Evolutionary conservation across 1,140 invertebrate genomes (phyloP).

Genomic region (Platorchestia sp.): DNA sequence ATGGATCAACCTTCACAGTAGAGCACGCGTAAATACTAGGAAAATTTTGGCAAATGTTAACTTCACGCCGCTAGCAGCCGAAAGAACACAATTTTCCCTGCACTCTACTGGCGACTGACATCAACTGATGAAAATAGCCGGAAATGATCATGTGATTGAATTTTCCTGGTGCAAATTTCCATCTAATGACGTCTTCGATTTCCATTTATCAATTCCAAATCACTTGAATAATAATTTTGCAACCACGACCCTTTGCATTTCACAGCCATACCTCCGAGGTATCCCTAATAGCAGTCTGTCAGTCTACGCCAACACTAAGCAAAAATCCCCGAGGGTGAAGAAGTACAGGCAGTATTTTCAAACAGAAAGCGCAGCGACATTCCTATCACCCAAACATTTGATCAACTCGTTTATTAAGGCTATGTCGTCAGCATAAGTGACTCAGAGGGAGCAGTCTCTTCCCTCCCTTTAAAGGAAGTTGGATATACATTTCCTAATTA

Average conservation of each 20-base stretch:
- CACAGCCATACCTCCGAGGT: too few relatives aligned
- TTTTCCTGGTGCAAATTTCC: too few relatives aligned
- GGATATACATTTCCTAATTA: not conserved
- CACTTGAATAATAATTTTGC: not conserved
- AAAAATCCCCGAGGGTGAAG: not conserved
- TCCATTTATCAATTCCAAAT: not conserved
- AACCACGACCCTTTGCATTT: not conserved
- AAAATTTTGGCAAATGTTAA: not conserved
- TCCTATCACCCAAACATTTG: not conserved
- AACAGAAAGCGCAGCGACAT: not conserved
- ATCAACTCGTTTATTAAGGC: not conserved
- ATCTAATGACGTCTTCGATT: too few relatives aligned
- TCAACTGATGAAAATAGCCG: not conserved
- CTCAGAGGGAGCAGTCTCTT: not conserved
- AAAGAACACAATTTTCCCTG: not conserved
- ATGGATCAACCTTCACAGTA: not conserved
- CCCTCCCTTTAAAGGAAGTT: not conserved
- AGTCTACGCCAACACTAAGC: not conserved
- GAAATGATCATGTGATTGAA: too few relatives aligned
- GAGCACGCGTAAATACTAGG: not conserved
- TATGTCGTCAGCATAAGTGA: not conserved
- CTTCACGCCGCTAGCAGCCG: not conserved
- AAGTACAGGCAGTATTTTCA: not conserved
- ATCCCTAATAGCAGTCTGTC: not conserved
- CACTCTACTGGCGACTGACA: not conserved